These are phyloP conservation scores for Porites evermanni DNA, from an alignment of 92 coral and sea anemone genomes.

Conservation along the genomic window DNA sequence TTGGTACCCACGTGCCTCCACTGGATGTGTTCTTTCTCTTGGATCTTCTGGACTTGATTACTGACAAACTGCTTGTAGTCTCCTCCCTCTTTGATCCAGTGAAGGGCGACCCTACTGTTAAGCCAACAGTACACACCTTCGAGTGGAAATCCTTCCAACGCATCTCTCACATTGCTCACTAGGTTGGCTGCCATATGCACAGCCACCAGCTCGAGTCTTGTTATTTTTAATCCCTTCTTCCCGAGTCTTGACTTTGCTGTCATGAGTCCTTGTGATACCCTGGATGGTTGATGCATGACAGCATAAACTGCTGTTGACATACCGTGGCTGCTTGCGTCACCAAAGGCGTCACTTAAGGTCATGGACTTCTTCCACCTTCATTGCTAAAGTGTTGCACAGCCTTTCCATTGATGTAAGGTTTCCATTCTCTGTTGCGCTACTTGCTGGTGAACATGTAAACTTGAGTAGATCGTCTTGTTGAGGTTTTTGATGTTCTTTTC, in stretches of 20 bases:
- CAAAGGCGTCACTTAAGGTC: slow-evolving; percentile 15
- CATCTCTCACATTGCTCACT: slow-evolving; percentile 7
- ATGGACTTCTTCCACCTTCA: slow-evolving; percentile 7
- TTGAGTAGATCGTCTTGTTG: not conserved
- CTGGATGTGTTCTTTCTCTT: slow-evolving; percentile 15
- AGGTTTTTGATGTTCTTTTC: not conserved
- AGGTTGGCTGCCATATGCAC: slow-evolving; percentile 7
- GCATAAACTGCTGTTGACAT: not conserved
- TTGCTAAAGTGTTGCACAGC: slow-evolving; percentile 7
- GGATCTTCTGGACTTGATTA: slow-evolving; percentile 40
- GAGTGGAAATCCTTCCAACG: not conserved
- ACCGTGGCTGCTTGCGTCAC: slow-evolving; percentile 17
- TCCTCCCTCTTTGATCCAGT: slow-evolving; percentile 35
- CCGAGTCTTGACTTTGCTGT: slow-evolving; percentile 22
- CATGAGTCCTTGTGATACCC: slow-evolving; percentile 11
- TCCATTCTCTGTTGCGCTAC: not conserved
- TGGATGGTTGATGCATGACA: not conserved
- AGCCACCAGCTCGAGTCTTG: not conserved
- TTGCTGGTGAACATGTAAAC: not conserved
- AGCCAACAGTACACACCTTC: slow-evolving; percentile 52
- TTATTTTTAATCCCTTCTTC: slow-evolving; percentile 7
- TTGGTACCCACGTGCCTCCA: slow-evolving; percentile 51
- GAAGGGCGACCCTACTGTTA: slow-evolving; percentile 53
- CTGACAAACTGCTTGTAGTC: slow-evolving; percentile 35
- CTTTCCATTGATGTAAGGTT: not conserved